These are phyloP conservation scores for Chaitophorus viminalis DNA, from an alignment of 2,888 invertebrate genomes.

Conservation along the genomic window DNA sequence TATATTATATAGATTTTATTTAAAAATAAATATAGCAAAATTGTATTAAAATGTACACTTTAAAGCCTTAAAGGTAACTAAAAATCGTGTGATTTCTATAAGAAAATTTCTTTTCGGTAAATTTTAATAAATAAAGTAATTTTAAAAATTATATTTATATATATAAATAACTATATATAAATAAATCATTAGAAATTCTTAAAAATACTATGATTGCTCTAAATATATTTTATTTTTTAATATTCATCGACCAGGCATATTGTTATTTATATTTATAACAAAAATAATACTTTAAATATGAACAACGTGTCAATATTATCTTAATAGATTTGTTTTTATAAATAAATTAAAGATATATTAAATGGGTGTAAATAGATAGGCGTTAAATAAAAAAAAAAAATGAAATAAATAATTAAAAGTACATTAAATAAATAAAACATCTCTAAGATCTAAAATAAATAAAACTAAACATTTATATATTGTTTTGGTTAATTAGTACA, in stretches of 20 bases:
- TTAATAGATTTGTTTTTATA: slow-evolving; percentile 51
- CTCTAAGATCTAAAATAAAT: slow-evolving; percentile 51
- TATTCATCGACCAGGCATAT: slow-evolving; percentile 55
- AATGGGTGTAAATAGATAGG: slow-evolving; percentile 54
- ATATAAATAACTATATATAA: slow-evolving; percentile 38
- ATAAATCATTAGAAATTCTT: slow-evolving; percentile 43
- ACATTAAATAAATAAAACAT: slow-evolving; percentile 60
- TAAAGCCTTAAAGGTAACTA: slow-evolving; percentile 56
- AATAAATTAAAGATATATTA: slow-evolving; percentile 57
- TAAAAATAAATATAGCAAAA: slow-evolving; percentile 59
- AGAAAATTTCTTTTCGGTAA: slow-evolving; percentile 8
- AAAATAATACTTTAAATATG: slow-evolving; percentile 61
- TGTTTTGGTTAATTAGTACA: slow-evolving; percentile 53
- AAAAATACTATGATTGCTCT: slow-evolving; percentile 59
- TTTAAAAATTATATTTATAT: slow-evolving; percentile 24
- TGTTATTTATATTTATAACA: slow-evolving; percentile 58
- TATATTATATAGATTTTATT: slow-evolving; percentile 41
- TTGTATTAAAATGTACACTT: slow-evolving; percentile 57
- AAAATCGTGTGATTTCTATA: slow-evolving; percentile 44
- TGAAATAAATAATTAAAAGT: slow-evolving; percentile 50
- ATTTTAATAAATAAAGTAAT: slow-evolving; percentile 47
- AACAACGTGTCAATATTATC: slow-evolving; percentile 59
- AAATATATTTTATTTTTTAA: slow-evolving; percentile 55
- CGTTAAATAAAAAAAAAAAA: slow-evolving; percentile 50
- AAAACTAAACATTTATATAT: slow-evolving; percentile 31